Evolutionary conservation across 2,113 vertebrate species (phyloP).

Genomic region (Atlantisia rogersi): DNA sequence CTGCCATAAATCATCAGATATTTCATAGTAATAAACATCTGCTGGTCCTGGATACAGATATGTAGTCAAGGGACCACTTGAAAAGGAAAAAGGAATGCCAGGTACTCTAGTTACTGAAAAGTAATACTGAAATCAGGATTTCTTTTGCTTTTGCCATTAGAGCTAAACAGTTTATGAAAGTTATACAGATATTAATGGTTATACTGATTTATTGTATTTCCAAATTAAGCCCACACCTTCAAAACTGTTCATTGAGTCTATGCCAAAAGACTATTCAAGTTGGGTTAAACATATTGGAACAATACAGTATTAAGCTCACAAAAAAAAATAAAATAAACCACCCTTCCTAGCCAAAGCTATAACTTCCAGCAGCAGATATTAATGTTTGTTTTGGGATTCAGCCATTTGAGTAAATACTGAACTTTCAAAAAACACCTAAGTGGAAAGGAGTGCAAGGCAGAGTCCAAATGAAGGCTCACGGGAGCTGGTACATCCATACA

Average conservation of each 20-base stretch:
- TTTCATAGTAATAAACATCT: conserved; percentile 7
- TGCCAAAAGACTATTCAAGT: not conserved
- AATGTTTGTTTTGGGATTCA: conserved; percentile 11
- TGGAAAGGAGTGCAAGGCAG: not conserved
- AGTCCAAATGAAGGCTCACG: not conserved
- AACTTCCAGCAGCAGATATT: conserved; percentile 18
- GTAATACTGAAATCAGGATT: conserved; percentile 1
- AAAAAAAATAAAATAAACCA: not conserved
- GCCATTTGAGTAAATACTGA: not conserved
- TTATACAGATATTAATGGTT: not conserved
- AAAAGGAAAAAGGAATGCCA: not conserved
- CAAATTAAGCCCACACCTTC: not conserved
- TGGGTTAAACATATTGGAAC: not conserved
- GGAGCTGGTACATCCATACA: not conserved
- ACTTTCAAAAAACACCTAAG: not conserved
- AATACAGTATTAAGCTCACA: not conserved
- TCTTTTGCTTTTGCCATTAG: conserved; percentile 11
- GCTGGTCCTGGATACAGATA: not conserved
- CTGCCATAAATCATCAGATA: not conserved
- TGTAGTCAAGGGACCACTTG: not conserved
- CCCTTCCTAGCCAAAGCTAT: not conserved
- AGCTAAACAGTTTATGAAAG: not conserved
- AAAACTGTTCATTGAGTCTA: not conserved
- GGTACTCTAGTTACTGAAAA: not conserved
- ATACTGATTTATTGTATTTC: not conserved